A percentile compares a stretch with the other conserved stretches of the same genome.
phyloP scores from a whole-genome alignment of 2,888 invertebrate genomes.

The Dascillus cervinus region DNA sequence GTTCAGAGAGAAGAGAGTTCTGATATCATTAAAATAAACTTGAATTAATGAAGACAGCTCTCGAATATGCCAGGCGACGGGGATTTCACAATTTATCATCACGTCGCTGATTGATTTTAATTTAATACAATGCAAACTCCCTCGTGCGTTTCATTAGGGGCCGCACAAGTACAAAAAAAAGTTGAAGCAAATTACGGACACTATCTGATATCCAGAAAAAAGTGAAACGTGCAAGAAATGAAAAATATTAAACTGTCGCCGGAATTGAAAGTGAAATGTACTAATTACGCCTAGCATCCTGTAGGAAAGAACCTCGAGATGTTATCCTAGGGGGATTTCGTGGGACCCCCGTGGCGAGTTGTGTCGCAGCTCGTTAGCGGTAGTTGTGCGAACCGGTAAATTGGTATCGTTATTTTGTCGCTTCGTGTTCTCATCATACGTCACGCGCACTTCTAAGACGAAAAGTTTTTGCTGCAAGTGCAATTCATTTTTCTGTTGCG shows the following conservation, averaged over 20 bases:
- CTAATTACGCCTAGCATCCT: too few relatives aligned
- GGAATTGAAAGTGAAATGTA: too few relatives aligned
- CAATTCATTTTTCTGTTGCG: conserved; percentile 4
- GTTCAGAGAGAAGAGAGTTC: conserved; percentile 10
- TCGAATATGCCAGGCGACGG: conserved; percentile 6
- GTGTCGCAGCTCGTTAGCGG: conserved; percentile 30
- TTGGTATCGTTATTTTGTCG: conserved; percentile 26
- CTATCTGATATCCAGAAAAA: too few relatives aligned
- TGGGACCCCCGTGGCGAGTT: conserved; percentile 20
- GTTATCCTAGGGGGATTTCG: conserved; percentile 23
- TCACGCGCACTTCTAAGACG: conserved; percentile 8
- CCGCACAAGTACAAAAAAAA: too few relatives aligned
- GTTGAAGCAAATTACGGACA: too few relatives aligned
- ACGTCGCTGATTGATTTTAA: conserved; percentile 14
- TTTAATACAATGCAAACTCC: conserved; percentile 7
- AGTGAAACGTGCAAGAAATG: too few relatives aligned
- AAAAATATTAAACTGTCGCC: too few relatives aligned
- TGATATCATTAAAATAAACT: conserved; percentile 12
- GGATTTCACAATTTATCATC: conserved; percentile 9
- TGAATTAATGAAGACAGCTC: conserved; percentile 13
- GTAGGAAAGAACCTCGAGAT: conserved; percentile 13
- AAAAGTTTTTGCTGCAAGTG: background rate
- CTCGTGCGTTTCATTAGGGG: too few relatives aligned
- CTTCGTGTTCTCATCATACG: conserved; percentile 5
- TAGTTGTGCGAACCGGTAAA: conserved; percentile 20